phyloP scores from a whole-genome alignment of 2,888 invertebrate species.

The Andrena praecox region DNA sequence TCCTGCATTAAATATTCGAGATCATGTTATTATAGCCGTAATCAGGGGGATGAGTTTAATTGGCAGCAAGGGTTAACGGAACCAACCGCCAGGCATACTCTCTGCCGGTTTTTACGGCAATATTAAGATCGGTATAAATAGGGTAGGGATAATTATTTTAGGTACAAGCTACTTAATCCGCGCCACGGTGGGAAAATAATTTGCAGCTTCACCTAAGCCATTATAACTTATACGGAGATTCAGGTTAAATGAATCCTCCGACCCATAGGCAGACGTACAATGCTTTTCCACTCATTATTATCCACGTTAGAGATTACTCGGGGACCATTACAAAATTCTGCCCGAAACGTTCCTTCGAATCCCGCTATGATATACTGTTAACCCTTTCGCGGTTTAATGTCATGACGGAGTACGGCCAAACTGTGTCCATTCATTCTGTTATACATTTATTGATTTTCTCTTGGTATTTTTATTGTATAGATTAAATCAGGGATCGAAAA shows the following conservation, averaged over 20 bases:
- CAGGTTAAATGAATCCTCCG: slow-evolving; percentile 71
- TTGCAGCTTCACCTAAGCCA: slow-evolving; percentile 77
- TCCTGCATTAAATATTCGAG: not conserved
- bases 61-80: slow-evolving; percentile 32
- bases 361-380: slow-evolving; percentile 65
- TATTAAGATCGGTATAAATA: slow-evolving; percentile 67
- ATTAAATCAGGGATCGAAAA: too few relatives aligned
- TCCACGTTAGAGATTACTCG: slow-evolving; percentile 70
- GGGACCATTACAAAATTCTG: slow-evolving; percentile 69
- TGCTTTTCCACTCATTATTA: slow-evolving; percentile 76
- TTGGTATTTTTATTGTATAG: too few relatives aligned
- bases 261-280: slow-evolving; percentile 62
- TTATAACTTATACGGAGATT: slow-evolving; percentile 76
- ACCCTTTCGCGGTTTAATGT: slow-evolving; percentile 11
- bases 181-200: slow-evolving; percentile 76
- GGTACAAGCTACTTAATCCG: slow-evolving; percentile 69
- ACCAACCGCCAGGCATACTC: slow-evolving; percentile 12
- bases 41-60: slow-evolving; percentile 33
- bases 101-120: slow-evolving; percentile 64
- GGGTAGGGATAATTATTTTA: slow-evolving; percentile 73
- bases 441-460: too few relatives aligned
- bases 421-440: not conserved
- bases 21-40: slow-evolving; percentile 8
- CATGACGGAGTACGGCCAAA: not conserved
- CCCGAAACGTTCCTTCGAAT: slow-evolving; percentile 62